Base-by-base conservation (phyloP, 2,113 vertebrate species). In the Chaetodon trifascialis region DNA sequence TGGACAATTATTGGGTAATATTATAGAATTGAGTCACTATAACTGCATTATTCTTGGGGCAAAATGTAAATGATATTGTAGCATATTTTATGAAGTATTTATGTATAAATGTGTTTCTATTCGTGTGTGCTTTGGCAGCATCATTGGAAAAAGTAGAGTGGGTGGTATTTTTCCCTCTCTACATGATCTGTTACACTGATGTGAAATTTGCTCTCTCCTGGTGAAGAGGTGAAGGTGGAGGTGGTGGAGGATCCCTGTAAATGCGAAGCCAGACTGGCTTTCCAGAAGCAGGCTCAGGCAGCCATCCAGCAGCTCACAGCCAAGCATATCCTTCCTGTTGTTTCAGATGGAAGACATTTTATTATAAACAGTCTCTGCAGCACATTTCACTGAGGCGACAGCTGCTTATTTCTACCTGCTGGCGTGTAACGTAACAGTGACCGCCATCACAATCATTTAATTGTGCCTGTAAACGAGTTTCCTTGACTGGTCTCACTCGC, bases 301-400 rank as follows among this genome's bases (percentile, higher is more conserved):
- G 91, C 86, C 80, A 92, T 99, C 44, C 96, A 97, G 92, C 94
- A 96, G 88, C 94, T 99, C 76, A 94, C 95, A 40, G 89, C 89
- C 81, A 98, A 96, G 91, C 75, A 99, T 99, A 99, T 99, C 98
- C 97, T 98, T 97, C 94, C 73, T 79, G 42, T 83, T 73, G 79
- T 79, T 85, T 86, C 81, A 89, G 70, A 66, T 86, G 88, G 73
- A 47, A 7, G 52, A 73, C 79, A 0, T 54, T 88, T 62, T 66
- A 66, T 69, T 73, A 38, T 52, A 16, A 79, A 77, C 59, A 38
- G 21, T 70, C 58, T 36, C 54, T 4, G 40, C 68, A 30, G 69
- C 64, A 63, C 38, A 5, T 67, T 65, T 60, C 42, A 25, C 75
- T 63, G 62, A 71, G 34, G 56, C 7, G 46, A 36, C 59, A 40